Percentiles rank a stretch among this genome's conserved stretches.
phyloP scores from a whole-genome alignment of 2,888 invertebrate genomes.

The Pandemis corylana region DNA sequence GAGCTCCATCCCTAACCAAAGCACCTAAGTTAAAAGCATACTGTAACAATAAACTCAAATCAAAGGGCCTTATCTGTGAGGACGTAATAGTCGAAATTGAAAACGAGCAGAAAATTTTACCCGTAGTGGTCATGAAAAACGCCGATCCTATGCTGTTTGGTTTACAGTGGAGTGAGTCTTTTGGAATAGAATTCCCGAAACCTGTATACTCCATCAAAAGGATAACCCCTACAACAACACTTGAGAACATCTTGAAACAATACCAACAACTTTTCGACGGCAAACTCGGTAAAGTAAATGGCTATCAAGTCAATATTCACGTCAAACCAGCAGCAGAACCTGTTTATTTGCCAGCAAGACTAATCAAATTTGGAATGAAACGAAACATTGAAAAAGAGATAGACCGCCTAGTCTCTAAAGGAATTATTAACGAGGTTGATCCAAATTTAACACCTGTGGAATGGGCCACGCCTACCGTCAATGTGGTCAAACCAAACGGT shows the following conservation, averaged over 20 bases:
- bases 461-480: conserved; percentile 13
- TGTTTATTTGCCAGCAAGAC: too few species aligned
- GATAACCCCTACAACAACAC: conserved; percentile 12
- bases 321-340: too few species aligned
- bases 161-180: conserved; percentile 30
- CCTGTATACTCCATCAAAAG: background rate
- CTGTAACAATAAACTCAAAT: background rate
- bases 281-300: too few species aligned
- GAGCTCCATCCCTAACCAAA: background rate
- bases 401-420: too few species aligned
- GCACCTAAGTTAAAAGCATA: background rate
- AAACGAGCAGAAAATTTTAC: background rate
- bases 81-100: background rate
- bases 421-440: too few species aligned
- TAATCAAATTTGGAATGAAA: too few species aligned
- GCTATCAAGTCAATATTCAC: too few species aligned
- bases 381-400: too few species aligned
- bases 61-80: background rate
- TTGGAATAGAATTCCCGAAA: background rate
- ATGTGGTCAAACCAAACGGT: conserved; percentile 25
- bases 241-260: background rate
- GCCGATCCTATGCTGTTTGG: background rate
- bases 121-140: background rate
- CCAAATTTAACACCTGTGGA: too few species aligned
- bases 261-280: too few species aligned